Evolutionary conservation across 2,888 invertebrate genomes (phyloP).

Genomic region (Tromatobia lineatoria): DNA sequence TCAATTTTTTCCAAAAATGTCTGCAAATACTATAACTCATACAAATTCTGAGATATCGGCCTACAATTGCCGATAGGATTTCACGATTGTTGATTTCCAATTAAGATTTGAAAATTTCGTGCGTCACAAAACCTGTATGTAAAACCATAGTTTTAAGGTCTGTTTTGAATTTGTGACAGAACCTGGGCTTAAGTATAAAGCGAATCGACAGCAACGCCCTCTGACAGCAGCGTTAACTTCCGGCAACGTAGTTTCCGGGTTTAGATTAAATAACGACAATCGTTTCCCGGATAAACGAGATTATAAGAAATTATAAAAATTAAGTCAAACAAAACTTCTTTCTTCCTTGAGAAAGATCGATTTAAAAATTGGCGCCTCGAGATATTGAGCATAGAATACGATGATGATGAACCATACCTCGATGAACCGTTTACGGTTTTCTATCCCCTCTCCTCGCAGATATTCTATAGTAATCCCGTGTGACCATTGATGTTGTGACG

Average conservation of each 20-base stretch:
- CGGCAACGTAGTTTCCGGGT: conserved; percentile 51
- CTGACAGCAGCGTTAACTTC: neutral
- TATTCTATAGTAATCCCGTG: conserved; percentile 52
- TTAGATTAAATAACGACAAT: conserved; percentile 60
- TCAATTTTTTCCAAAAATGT: no score
- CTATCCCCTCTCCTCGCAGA: conserved; percentile 13
- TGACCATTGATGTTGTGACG: conserved; percentile 82
- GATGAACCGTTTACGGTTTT: neutral
- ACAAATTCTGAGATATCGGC: no score
- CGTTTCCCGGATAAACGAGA: conserved; percentile 41
- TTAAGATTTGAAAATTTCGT: no score
- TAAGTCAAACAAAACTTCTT: no score
- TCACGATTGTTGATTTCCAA: no score
- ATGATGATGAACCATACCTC: neutral
- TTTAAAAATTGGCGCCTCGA: conserved; percentile 12
- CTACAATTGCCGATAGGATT: no score
- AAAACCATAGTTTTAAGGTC: no score
- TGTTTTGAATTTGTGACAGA: no score
- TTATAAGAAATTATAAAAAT: neutral
- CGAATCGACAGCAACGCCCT: no score
- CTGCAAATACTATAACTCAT: no score
- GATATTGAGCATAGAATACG: neutral
- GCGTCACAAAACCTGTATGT: no score
- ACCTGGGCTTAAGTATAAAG: no score
- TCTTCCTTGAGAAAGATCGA: neutral